Evolutionary conservation across 2,113 vertebrate species (phyloP).

Genomic region (Casuarius casuarius): DNA sequence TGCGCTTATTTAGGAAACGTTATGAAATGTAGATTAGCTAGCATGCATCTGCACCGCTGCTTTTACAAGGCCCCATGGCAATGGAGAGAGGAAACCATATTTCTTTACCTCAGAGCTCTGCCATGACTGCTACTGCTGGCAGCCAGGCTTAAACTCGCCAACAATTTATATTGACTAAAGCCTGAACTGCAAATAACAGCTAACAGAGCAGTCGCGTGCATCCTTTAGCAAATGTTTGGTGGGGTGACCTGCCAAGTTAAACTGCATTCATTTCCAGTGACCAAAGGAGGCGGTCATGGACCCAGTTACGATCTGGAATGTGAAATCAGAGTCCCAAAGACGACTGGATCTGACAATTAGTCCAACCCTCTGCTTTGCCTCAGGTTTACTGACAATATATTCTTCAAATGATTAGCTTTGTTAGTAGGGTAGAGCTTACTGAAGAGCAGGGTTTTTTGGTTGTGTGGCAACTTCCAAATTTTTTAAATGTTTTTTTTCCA

Average conservation of each 20-base stretch:
- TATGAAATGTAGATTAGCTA: not conserved
- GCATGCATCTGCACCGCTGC: not conserved
- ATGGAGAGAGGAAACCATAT: not conserved
- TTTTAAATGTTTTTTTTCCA: not conserved
- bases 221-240: not conserved
- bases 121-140: not conserved
- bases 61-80: not conserved
- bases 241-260: not conserved
- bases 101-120: not conserved
- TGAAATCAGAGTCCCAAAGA: not conserved
- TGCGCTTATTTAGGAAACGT: not conserved
- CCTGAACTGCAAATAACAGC: not conserved
- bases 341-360: not conserved
- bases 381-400: not conserved
- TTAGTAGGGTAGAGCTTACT: not conserved
- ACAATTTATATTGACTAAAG: not conserved
- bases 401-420: not conserved
- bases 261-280: conserved; percentile 45
- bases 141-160: not conserved
- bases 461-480: not conserved
- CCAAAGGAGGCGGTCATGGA: not conserved
- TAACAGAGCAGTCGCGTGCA: not conserved
- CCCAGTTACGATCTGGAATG: not conserved
- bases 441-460: not conserved
- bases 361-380: not conserved